Percentiles rank a stretch among this genome's conserved stretches.
Conservation (phyloP, 2,113 vertebrate genomes). For the Maccullochella peelii region DNA sequence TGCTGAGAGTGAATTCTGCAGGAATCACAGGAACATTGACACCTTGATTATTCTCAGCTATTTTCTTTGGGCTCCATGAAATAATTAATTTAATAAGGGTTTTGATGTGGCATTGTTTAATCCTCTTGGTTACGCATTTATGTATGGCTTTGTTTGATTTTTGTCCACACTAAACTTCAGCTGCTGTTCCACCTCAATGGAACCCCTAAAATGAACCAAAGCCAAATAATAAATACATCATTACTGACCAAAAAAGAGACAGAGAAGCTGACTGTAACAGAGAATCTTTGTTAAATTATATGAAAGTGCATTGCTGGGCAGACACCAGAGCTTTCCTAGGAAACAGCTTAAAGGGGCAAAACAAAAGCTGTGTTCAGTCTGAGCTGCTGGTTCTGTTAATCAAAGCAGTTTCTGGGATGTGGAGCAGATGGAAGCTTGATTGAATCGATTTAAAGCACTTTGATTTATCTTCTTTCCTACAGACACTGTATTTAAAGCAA, state of each 20-base stretch:
- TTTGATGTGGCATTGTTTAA: neutral
- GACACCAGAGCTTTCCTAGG: conserved; percentile 30
- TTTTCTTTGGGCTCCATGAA: neutral
- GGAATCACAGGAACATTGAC: neutral
- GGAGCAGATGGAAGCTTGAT: conserved; percentile 26
- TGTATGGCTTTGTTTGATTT: neutral
- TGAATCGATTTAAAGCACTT: neutral
- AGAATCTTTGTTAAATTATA: conserved; percentile 31
- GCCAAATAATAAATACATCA: neutral
- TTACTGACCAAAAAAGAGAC: neutral
- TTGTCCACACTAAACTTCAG: neutral
- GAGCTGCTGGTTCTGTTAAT: conserved; percentile 18
- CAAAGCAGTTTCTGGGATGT: neutral
- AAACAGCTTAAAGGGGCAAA: conserved; percentile 9
- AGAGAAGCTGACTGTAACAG: neutral
- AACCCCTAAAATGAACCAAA: neutral
- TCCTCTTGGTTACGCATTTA: neutral
- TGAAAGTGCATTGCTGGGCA: conserved; percentile 39
- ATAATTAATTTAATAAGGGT: neutral
- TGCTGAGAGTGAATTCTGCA: neutral
- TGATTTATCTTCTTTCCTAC: neutral
- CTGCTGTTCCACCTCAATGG: neutral
- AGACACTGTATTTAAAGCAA: neutral
- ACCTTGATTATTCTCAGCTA: no score
- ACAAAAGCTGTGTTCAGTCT: conserved; percentile 29